A percentile compares a stretch with the other conserved stretches of the same genome.
These are phyloP conservation scores for Nomada lathburiana DNA, from an alignment of 2,888 invertebrate species.

Conservation along the genomic window DNA sequence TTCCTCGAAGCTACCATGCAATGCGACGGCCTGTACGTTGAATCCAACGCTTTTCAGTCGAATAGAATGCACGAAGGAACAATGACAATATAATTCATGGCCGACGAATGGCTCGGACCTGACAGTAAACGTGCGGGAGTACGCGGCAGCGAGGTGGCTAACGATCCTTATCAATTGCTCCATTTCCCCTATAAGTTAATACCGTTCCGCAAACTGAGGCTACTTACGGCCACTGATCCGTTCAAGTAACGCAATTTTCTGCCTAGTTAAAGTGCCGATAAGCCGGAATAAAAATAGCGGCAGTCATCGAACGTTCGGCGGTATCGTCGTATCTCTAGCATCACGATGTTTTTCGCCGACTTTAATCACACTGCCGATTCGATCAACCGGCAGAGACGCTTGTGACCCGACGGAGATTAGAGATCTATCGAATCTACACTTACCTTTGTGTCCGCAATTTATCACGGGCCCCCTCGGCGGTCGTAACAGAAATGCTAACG, in stretches of 20 bases:
- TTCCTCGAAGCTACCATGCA: not conserved
- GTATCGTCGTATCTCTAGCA: conserved; percentile 3
- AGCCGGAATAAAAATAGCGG: conserved; percentile 56
- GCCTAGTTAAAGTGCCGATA: conserved; percentile 59
- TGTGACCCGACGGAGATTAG: not conserved
- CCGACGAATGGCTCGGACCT: conserved; percentile 49
- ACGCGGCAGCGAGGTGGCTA: conserved; percentile 22
- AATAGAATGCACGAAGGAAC: too few relatives aligned
- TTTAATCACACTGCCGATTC: not conserved
- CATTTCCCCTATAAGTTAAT: conserved; percentile 59
- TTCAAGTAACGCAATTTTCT: conserved; percentile 64
- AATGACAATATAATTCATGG: conserved; percentile 11
- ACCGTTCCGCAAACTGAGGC: conserved; percentile 54
- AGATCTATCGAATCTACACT: conserved; percentile 37
- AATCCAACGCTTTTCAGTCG: too few relatives aligned
- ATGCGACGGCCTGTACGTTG: not conserved
- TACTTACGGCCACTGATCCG: conserved; percentile 62
- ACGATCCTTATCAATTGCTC: conserved; percentile 63
- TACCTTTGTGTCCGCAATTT: conserved; percentile 35
- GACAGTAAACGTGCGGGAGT: conserved; percentile 50
- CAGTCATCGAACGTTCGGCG: conserved; percentile 29
- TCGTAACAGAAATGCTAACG: not conserved
- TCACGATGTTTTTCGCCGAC: too few relatives aligned
- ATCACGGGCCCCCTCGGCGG: conserved; percentile 9
- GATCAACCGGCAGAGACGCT: not conserved